phyloP scores from a whole-genome alignment of 2,888 invertebrate species.

The Ametastegia equiseti region DNA sequence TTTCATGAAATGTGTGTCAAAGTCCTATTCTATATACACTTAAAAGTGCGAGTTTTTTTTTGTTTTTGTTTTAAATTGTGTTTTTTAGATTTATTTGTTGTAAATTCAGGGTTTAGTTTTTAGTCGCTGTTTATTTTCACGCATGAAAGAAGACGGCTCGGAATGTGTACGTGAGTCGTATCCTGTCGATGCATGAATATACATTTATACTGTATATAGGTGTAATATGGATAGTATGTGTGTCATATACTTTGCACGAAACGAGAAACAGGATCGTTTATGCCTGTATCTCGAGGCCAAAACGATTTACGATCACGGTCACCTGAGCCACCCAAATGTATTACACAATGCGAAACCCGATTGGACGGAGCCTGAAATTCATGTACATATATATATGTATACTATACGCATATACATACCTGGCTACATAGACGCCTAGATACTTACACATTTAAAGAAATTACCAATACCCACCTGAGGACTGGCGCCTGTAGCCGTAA shows the following conservation, averaged over 20 bases:
- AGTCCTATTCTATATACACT: neutral
- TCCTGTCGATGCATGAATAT: neutral
- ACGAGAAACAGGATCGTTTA: constrained; percentile 45
- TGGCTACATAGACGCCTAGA: neutral
- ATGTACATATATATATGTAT: neutral
- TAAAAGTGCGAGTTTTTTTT: neutral
- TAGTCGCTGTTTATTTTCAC: neutral
- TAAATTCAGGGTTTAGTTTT: neutral
- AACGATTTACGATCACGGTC: constrained; percentile 46
- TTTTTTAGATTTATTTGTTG: neutral
- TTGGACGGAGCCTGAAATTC: constrained; percentile 23
- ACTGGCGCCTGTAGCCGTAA: constrained; percentile 28
- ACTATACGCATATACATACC: neutral
- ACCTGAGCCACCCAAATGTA: constrained; percentile 42
- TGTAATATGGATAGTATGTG: neutral
- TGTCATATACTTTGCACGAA: constrained; percentile 17
- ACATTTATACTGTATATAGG: neutral
- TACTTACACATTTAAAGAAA: neutral
- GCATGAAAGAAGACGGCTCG: neutral
- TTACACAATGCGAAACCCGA: constrained; percentile 37
- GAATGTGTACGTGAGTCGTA: neutral
- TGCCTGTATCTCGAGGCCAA: constrained; percentile 36
- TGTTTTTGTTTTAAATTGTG: neutral
- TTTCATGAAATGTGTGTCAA: neutral
- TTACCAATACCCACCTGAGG: neutral